Evolutionary conservation across 1,140 invertebrate genomes (phyloP).

Genomic region (Drosophila punjabiensis): DNA sequence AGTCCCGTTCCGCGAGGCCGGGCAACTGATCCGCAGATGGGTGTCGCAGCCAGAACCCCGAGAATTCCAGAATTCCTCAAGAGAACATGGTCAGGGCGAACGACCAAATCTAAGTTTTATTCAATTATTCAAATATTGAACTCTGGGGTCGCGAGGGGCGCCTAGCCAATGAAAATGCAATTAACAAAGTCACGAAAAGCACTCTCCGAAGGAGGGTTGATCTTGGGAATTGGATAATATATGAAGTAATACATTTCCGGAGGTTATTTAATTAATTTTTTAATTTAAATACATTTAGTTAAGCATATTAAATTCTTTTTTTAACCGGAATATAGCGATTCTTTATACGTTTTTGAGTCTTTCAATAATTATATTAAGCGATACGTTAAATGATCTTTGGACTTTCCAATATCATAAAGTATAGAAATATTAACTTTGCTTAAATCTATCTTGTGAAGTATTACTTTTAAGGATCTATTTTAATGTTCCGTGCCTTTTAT

Average conservation of each 20-base stretch:
- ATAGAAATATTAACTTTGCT: too few relatives aligned
- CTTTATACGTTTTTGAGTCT: too few relatives aligned
- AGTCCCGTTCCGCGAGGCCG: constrained; percentile 61
- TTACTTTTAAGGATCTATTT: too few relatives aligned
- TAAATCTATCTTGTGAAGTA: too few relatives aligned
- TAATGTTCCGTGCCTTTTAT: too few relatives aligned
- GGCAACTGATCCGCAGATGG: constrained; percentile 48
- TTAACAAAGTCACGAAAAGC: constrained; percentile 64
- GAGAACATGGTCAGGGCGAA: constrained; percentile 23
- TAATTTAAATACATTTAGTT: not conserved
- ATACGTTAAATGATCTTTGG: too few relatives aligned
- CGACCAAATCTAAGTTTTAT: constrained; percentile 74
- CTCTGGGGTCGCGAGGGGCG: constrained; percentile 43
- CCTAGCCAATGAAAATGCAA: constrained; percentile 74
- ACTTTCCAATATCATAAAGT: too few relatives aligned
- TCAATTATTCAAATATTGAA: constrained; percentile 81
- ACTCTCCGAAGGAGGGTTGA: constrained; percentile 10
- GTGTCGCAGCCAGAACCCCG: constrained; percentile 34
- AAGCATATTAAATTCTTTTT: too few relatives aligned
- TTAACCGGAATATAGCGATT: too few relatives aligned
- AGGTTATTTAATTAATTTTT: not conserved
- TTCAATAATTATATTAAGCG: too few relatives aligned
- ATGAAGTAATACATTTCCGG: too few relatives aligned
- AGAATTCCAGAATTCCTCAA: constrained; percentile 2
- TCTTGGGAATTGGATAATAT: not conserved